These are phyloP conservation scores for Morelia viridis DNA, from an alignment of 2,797 vertebrate genomes.

Conservation along the genomic window DNA sequence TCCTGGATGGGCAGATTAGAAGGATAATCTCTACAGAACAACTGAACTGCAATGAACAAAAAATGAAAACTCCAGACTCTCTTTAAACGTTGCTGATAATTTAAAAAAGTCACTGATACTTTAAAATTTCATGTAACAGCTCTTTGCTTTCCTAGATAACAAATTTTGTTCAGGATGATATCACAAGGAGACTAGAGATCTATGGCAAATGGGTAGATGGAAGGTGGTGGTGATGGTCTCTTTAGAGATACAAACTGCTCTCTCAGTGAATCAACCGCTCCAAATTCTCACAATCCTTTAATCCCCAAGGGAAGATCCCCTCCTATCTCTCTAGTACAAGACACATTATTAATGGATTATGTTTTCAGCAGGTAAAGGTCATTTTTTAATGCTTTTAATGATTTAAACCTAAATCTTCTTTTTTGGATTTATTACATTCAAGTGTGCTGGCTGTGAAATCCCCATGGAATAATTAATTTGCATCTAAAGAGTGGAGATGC, in stretches of 20 bases:
- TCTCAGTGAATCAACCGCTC: constrained; percentile 43
- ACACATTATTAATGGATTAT: constrained; percentile 72
- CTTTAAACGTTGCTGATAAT: not conserved
- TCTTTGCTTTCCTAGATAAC: not conserved
- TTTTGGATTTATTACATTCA: constrained; percentile 63
- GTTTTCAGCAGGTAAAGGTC: constrained; percentile 72
- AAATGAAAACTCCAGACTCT: not conserved
- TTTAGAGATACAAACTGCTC: constrained; percentile 35
- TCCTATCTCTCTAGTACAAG: constrained; percentile 68
- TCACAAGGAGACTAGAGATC: not conserved
- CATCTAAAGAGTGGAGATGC: constrained; percentile 18
- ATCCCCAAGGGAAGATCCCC: constrained; percentile 59
- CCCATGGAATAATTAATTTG: constrained; percentile 28
- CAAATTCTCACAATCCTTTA: constrained; percentile 64
- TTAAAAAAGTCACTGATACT: not conserved
- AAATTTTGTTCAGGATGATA: not conserved
- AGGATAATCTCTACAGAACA: not conserved
- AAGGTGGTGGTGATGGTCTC: not conserved
- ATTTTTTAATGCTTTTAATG: constrained; percentile 72
- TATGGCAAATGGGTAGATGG: not conserved
- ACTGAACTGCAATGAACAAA: not conserved
- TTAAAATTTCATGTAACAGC: not conserved
- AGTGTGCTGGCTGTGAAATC: constrained; percentile 47
- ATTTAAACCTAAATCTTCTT: constrained; percentile 67
- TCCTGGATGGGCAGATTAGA: not conserved